Percentiles rank a stretch among this genome's conserved stretches.
phyloP scores from a whole-genome alignment of 2,888 invertebrate genomes.

The Zygogramma bicolorata region DNA sequence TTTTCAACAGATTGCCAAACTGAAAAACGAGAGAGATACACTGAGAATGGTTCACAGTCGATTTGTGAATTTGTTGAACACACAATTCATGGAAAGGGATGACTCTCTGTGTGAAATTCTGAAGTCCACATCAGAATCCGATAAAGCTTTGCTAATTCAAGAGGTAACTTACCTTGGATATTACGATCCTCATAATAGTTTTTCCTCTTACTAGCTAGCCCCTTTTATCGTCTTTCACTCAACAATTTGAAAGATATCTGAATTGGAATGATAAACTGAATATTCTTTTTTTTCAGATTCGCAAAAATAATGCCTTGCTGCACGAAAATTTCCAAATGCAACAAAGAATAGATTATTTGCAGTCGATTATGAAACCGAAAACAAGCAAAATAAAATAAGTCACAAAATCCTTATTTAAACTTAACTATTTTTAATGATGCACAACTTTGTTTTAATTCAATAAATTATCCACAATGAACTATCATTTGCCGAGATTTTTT shows the following conservation, averaged over 20 bases:
- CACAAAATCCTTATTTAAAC: background rate
- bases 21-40: conserved; percentile 58
- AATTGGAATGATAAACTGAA: background rate
- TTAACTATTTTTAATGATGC: conserved; percentile 2
- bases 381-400: conserved; percentile 1
- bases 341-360: conserved; percentile 53
- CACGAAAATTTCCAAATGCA: conserved; percentile 55
- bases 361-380: conserved; percentile 35
- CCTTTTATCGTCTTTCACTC: no score
- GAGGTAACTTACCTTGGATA: no score
- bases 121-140: conserved; percentile 50
- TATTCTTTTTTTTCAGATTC: conserved; percentile 47
- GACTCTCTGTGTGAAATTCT: conserved; percentile 52
- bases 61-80: conserved; percentile 57
- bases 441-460: background rate
- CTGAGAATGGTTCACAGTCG: conserved; percentile 59
- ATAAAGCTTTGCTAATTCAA: conserved; percentile 56
- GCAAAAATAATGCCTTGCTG: conserved; percentile 53
- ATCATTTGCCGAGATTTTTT: no score
- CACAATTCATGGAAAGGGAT: conserved; percentile 60
- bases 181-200: no score
- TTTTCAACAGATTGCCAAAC: conserved; percentile 50
- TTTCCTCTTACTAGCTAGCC: no score
- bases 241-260: no score
- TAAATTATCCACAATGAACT: background rate